A percentile compares a stretch with the other conserved stretches of the same genome.
These are phyloP conservation scores for Myotis pilosus DNA, from an alignment of 2,797 vertebrate species.

Conservation along the genomic window DNA sequence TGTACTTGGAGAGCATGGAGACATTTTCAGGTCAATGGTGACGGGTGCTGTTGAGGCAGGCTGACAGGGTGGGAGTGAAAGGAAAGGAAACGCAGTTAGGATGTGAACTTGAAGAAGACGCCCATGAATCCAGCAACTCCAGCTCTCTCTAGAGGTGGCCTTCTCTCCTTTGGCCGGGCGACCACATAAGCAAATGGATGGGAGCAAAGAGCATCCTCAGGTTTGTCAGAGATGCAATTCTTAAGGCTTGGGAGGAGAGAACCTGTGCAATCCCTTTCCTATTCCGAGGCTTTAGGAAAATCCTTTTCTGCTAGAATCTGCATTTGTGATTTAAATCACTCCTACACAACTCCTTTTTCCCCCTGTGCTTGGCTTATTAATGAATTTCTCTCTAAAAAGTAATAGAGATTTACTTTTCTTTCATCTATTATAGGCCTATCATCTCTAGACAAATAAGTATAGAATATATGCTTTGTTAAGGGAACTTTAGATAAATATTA, in stretches of 20 bases:
- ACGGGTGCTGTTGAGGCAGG: background rate
- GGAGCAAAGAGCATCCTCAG: background rate
- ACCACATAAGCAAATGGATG: background rate
- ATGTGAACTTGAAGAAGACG: background rate
- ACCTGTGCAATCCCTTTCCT: background rate
- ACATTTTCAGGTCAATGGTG: background rate
- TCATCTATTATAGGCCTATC: background rate
- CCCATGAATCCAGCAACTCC: background rate
- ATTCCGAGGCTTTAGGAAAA: background rate
- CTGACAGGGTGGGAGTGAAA: background rate
- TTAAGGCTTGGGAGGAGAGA: background rate
- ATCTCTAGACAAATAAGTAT: conserved; percentile 36
- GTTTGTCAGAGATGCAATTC: background rate
- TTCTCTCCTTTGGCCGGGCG: background rate
- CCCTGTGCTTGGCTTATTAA: conserved; percentile 30
- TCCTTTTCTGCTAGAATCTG: background rate
- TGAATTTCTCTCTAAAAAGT: conserved; percentile 38
- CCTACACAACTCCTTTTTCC: background rate
- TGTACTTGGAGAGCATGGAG: background rate
- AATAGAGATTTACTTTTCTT: conserved; percentile 45
- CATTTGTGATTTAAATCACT: conserved; percentile 35
- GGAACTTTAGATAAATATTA: conserved; percentile 44
- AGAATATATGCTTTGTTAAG: conserved; percentile 22
- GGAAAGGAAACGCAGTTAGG: background rate
- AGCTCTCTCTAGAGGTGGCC: background rate